Evolutionary conservation across 2,888 invertebrate species (phyloP).

Genomic region (Adela reaumurella): DNA sequence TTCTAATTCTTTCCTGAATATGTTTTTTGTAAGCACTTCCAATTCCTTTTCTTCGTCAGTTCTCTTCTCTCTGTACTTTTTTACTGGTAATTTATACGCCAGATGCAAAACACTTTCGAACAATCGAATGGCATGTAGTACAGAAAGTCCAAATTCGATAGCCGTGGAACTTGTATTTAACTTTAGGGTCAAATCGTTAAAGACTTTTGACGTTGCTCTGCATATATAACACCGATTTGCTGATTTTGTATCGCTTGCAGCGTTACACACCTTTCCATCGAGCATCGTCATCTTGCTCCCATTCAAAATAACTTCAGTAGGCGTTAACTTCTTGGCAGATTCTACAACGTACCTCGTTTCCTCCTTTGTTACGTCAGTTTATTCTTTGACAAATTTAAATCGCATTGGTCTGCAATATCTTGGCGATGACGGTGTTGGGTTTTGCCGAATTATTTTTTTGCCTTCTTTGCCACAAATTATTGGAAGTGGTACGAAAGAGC

Average conservation of each 20-base stretch:
- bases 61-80: slow-evolving; percentile 15
- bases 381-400: too few species aligned
- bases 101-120: slow-evolving; percentile 15
- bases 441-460: too few species aligned
- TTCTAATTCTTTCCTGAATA: slow-evolving; percentile 14
- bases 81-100: slow-evolving; percentile 15
- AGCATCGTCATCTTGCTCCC: too few species aligned
- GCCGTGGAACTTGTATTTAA: slow-evolving; percentile 10
- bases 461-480: too few species aligned
- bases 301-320: too few species aligned
- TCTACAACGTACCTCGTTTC: too few species aligned
- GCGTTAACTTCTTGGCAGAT: too few species aligned
- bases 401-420: too few species aligned
- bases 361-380: too few species aligned
- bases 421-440: too few species aligned
- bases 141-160: slow-evolving; percentile 18
- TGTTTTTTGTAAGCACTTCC: slow-evolving; percentile 9
- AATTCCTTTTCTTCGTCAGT: slow-evolving; percentile 9
- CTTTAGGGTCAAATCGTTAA: slow-evolving; percentile 16
- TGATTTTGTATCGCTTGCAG: slow-evolving; percentile 19
- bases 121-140: slow-evolving; percentile 17
- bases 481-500: too few species aligned
- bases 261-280: slow-evolving; percentile 23
- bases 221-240: slow-evolving; percentile 22
- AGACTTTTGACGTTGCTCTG: slow-evolving; percentile 20